Base-by-base conservation (phyloP, 2,797 vertebrate genomes). In the Poecilia wingei region DNA sequence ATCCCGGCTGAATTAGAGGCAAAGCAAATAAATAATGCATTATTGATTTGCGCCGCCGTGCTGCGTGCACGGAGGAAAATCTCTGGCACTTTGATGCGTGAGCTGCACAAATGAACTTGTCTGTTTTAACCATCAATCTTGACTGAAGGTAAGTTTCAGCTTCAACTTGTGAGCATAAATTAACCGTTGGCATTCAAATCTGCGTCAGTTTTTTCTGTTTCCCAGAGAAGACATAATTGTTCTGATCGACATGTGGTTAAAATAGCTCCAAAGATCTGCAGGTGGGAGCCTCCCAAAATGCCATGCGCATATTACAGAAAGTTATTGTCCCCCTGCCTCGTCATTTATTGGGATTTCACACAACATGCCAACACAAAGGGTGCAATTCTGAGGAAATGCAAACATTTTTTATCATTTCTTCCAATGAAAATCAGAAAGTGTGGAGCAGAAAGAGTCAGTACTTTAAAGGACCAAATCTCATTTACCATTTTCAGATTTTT, bases 11-110 rank as follows among this genome's bases (percentile, higher is more conserved):
- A 91, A 80, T 89, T 84, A 82, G 79, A 89, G 84, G 85, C 79
- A 88, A 83, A 87, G 81, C 81, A 86, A 89, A 90, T 88, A 91
- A 90, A 92, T 88, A 81, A 87, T 85, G 79, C 82, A 78, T 79
- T 90, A 90, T 92, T 80, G 87, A 92, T 92, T 88, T n/a, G 69
- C 49, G 25, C 45, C 28, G 70, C 64, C 46, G 47, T 49, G 80
- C 75, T 79, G 55, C 47, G 70, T 55, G 55, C 41, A 45, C 69
- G 3, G 75, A 61, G 53, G 78, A 18, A 79, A 84, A 87, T 79
- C 68, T 78, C 20, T 51, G 33, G n/a, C 47, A 71, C 80, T 78
- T 78, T 72, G 77, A 49, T 55, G 45, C 22, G 25, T 22, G 57
- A 76, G 75, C 36, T n/a, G 80, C 72, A 53, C 33, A 82, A 74